A percentile compares a stretch with the other conserved stretches of the same genome.
phyloP scores from a whole-genome alignment of 1,140 invertebrate species.

The Hormaphis cornu region DNA sequence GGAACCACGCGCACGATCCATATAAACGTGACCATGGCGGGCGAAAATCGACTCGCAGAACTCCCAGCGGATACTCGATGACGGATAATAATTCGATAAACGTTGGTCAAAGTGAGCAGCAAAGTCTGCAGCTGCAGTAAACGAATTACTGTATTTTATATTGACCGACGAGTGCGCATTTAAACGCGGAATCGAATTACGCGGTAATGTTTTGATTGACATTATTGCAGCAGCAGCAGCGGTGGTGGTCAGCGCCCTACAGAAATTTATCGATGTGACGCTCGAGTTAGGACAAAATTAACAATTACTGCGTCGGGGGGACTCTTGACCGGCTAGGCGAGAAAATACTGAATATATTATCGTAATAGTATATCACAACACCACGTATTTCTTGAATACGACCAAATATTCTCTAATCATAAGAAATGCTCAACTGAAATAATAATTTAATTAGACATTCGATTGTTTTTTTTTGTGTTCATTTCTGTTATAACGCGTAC shows the following conservation, averaged over 20 bases:
- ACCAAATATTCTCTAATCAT: not conserved
- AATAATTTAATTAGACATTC: not conserved
- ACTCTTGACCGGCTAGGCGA: too few species aligned
- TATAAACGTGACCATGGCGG: too few species aligned
- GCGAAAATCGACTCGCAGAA: too few species aligned
- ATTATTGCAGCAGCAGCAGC: not conserved
- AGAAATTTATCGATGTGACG: not conserved
- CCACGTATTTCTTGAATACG: too few species aligned
- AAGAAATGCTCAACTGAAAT: not conserved
- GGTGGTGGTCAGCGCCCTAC: not conserved
- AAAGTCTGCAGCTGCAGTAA: too few species aligned
- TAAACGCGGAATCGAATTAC: constrained; percentile 24
- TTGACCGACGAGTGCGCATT: not conserved
- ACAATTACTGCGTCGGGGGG: too few species aligned
- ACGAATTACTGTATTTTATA: constrained; percentile 12
- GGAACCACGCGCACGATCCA: too few species aligned
- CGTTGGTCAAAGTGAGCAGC: not conserved
- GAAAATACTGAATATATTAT: too few species aligned
- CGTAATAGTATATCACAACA: too few species aligned
- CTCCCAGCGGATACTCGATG: constrained; percentile 5
- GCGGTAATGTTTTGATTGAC: constrained; percentile 21
- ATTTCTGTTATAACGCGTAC: too few species aligned
- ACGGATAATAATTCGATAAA: constrained; percentile 28
- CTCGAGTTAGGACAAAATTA: too few species aligned
- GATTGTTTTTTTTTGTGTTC: not conserved